A percentile compares a stretch with the other conserved stretches of the same genome.
These are phyloP conservation scores for Pterobdella sp. DNA, from an alignment of 2,888 invertebrate species.

Conservation along the genomic window DNA sequence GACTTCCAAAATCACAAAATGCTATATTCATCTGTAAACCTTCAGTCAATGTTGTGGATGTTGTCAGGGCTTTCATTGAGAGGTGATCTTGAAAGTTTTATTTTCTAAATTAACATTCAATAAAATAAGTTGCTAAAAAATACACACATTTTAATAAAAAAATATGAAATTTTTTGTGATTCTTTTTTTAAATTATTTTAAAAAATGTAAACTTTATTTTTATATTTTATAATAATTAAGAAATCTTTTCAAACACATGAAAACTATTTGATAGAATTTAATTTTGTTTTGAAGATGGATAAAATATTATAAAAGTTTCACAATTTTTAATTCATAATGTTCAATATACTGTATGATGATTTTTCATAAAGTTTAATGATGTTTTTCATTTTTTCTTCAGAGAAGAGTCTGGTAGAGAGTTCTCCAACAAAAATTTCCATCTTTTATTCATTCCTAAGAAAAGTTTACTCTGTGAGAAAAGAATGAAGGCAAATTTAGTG, in stretches of 20 bases:
- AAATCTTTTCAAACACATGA: too few species aligned
- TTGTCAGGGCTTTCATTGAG: conserved; percentile 9
- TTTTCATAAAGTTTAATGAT: too few species aligned
- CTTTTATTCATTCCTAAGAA: conserved; percentile 80
- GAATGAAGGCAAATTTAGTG: conserved; percentile 57
- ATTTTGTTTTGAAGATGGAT: too few species aligned
- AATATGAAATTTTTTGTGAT: too few species aligned
- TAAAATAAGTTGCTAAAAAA: not conserved
- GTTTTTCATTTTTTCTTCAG: too few species aligned
- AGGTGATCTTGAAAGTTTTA: not conserved
- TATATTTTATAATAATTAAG: too few species aligned
- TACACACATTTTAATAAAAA: not conserved
- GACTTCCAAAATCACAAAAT: conserved; percentile 1
- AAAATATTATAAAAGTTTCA: too few species aligned
- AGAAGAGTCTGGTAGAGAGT: not conserved
- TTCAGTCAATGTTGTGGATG: not conserved
- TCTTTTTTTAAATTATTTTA: too few species aligned
- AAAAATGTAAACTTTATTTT: too few species aligned
- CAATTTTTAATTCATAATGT: too few species aligned
- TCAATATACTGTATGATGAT: too few species aligned
- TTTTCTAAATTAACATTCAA: not conserved
- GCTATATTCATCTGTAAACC: not conserved
- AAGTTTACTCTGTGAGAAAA: conserved; percentile 77
- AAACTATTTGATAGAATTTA: too few species aligned
- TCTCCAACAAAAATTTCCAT: conserved; percentile 64